phyloP scores from a whole-genome alignment of 2,113 vertebrate genomes.

The Otus sunia region DNA sequence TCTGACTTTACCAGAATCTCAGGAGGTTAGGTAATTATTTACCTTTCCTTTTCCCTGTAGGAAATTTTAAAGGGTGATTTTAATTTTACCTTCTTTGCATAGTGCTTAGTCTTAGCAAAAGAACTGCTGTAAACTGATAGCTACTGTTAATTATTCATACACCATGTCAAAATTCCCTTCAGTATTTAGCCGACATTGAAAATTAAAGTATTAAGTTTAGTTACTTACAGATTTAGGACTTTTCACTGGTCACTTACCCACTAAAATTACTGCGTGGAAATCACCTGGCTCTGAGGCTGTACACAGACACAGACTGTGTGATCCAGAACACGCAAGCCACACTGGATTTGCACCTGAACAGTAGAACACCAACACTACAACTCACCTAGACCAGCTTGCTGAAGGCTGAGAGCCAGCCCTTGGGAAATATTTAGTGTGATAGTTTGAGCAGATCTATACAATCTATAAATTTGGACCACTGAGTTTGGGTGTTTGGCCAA shows the following conservation, averaged over 20 bases:
- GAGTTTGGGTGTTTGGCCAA: neutral
- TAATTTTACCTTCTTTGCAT: neutral
- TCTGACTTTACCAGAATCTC: neutral
- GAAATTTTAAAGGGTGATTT: neutral
- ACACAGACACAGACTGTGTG: accelerated
- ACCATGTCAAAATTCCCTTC: neutral
- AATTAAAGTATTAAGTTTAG: neutral
- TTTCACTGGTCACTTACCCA: neutral
- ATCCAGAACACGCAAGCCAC: accelerated
- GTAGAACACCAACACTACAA: neutral
- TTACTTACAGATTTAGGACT: neutral
- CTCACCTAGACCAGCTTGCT: neutral
- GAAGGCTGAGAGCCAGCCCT: neutral
- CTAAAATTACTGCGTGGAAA: neutral
- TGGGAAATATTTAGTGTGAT: neutral
- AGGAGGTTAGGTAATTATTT: conserved; percentile 5
- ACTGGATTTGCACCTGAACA: neutral
- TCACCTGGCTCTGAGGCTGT: neutral
- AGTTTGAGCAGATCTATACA: neutral
- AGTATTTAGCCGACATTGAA: neutral
- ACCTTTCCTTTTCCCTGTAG: neutral
- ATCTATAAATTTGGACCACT: neutral
- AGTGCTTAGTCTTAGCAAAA: neutral
- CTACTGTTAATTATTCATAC: conserved; percentile 18
- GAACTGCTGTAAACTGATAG: neutral